Conservation (phyloP, 2,113 vertebrate species). For the Microcebus lehilahytsara region DNA sequence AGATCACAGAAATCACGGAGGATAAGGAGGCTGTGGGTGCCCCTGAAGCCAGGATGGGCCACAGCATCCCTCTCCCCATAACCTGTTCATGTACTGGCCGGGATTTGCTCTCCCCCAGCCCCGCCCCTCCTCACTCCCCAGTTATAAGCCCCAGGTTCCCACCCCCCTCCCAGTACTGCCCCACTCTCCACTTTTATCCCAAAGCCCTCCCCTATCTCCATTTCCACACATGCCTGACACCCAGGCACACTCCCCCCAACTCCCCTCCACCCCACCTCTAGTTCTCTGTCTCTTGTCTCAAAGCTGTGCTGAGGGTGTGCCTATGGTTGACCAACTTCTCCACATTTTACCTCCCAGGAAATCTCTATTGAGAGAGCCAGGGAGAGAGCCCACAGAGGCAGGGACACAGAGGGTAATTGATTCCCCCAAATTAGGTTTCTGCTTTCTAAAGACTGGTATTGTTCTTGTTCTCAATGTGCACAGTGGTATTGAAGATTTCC, state of each 20-base stretch:
- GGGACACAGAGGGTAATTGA: constrained; percentile 82
- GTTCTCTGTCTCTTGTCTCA: neutral
- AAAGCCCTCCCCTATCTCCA: neutral
- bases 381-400: constrained; percentile 74
- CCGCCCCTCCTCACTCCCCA: neutral
- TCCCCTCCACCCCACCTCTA: neutral
- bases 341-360: constrained; percentile 81
- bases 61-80: neutral
- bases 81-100: neutral
- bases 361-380: constrained; percentile 68
- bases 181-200: neutral
- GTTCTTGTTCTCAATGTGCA: constrained; percentile 84
- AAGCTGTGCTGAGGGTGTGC: constrained; percentile 56
- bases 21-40: neutral
- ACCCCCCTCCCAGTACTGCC: neutral
- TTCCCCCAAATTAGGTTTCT: constrained; percentile 86
- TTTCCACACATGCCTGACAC: neutral
- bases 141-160: neutral
- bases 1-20: neutral
- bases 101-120: neutral
- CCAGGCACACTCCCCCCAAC: neutral
- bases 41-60: neutral
- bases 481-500: constrained; percentile 86
- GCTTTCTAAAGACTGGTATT: constrained; percentile 85
- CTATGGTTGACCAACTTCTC: constrained; percentile 59